A percentile compares a stretch with the other conserved stretches of the same genome.
Evolutionary conservation across 1,140 invertebrate genomes (phyloP).

Genomic region (Cephus cinctus): DNA sequence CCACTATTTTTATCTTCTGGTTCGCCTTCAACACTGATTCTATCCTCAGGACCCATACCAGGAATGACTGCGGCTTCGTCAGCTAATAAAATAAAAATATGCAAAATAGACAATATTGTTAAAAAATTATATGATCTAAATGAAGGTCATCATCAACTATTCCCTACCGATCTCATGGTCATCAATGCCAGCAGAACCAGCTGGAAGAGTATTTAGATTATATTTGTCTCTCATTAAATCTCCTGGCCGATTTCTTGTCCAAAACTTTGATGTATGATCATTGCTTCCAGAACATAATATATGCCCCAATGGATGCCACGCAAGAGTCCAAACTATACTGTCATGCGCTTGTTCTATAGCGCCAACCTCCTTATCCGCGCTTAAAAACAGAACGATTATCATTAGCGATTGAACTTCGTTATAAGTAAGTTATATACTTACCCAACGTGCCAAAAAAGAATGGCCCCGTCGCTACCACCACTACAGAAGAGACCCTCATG

Average conservation of each 20-base stretch:
- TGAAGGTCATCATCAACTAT: background rate
- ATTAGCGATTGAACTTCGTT: background rate
- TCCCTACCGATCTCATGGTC: slow-evolving; percentile 69
- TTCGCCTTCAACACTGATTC: slow-evolving; percentile 66
- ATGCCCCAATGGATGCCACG: slow-evolving; percentile 99
- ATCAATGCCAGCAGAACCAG: slow-evolving; percentile 69
- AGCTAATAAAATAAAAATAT: no score
- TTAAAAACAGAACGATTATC: slow-evolving; percentile 48
- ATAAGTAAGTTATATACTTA: slow-evolving; percentile 48
- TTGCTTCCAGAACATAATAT: slow-evolving; percentile 98
- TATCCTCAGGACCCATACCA: slow-evolving; percentile 93
- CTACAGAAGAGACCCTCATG: slow-evolving; percentile 96
- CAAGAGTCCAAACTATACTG: slow-evolving; percentile 97
- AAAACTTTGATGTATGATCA: slow-evolving; percentile 98
- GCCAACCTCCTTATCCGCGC: slow-evolving; percentile 96
- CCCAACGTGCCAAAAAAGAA: slow-evolving; percentile 99
- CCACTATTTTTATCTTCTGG: slow-evolving; percentile 43
- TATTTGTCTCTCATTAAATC: slow-evolving; percentile 98
- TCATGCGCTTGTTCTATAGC: slow-evolving; percentile 98
- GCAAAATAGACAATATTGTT: slow-evolving; percentile 19
- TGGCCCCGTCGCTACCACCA: slow-evolving; percentile 95
- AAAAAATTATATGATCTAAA: slow-evolving; percentile 4
- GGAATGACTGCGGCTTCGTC: slow-evolving; percentile 83
- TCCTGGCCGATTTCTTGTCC: slow-evolving; percentile 97
- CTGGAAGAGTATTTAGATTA: slow-evolving; percentile 90